Base-by-base conservation (phyloP, 1,140 invertebrate species). In the Cataglyphis hispanica region DNA sequence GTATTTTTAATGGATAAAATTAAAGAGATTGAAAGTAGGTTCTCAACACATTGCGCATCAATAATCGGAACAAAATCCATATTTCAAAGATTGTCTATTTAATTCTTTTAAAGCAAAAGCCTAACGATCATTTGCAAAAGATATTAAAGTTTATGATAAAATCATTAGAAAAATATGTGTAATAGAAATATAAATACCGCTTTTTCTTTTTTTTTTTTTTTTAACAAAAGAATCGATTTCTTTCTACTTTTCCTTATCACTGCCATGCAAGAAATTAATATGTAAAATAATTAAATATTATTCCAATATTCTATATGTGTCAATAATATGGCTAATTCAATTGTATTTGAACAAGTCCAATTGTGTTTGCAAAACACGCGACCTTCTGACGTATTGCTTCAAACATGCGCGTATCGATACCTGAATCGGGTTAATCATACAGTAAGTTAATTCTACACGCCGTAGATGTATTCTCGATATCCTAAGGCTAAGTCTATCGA, bases 401-500 rank as follows among this genome's bases (percentile, higher is more conserved):
- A 66, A 66, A 16, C 25, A 27, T 22, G 43, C 19, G 16, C 40
- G 40, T 60, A 58, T 81, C 77, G 66, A 58, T 81, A 70, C 50
- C 46, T 81, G 63, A 16, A 80, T 80, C 37, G 66, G 34, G 78
- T 60, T 81, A 72, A 80, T 72, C 37, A 16, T 43, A 43, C 50
- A 56, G 11, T 31, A 64, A 50, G 60, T 78, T 50, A 80, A 69
- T 69, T 13, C 76, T 69, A 67, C 31, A 80, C 63, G 58, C 13
- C 40, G 25, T n/a, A 50, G 43, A 78, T 25, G 43, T 56, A 80
- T 22, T 70, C 53, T 81, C 53, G 66, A 81, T 80, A 69, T 80
- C 76, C 76, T 80, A 69, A 78, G 43, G 76, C 63, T 80, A 80
- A 60, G 53, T 37, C 66, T 43, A 58, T 72, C 66, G 78, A 81